phyloP scores from a whole-genome alignment of 2,888 invertebrate species.

The Agrotis ipsilon region DNA sequence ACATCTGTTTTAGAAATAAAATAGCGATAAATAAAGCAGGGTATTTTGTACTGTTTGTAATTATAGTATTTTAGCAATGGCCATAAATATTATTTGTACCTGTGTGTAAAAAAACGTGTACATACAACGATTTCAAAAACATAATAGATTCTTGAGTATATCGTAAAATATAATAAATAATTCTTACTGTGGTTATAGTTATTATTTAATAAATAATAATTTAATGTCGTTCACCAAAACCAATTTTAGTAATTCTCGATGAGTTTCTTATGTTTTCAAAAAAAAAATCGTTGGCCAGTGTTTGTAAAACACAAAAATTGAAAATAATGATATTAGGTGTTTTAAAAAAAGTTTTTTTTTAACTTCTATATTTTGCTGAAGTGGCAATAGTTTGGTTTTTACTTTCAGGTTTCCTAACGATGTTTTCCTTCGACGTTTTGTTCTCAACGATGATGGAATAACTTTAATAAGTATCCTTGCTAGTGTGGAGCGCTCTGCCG shows the following conservation, averaged over 20 bases:
- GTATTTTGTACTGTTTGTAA: background rate
- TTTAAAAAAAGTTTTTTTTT: too few species aligned
- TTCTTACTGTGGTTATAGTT: background rate
- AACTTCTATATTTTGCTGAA: too few species aligned
- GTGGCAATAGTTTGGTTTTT: too few species aligned
- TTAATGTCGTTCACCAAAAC: constrained; percentile 7
- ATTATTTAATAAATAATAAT: constrained; percentile 10
- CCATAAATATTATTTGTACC: background rate
- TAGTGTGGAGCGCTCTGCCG: too few species aligned
- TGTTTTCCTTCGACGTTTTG: too few species aligned
- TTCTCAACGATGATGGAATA: too few species aligned
- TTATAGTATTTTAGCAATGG: background rate
- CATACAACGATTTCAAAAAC: background rate
- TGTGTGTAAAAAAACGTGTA: background rate
- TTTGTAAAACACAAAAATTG: background rate
- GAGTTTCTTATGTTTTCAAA: background rate
- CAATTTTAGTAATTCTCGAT: constrained; percentile 7
- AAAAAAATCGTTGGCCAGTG: background rate
- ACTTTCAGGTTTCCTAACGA: too few species aligned
- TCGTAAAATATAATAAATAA: background rate
- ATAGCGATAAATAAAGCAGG: background rate
- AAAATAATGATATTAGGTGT: background rate
- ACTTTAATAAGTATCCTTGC: too few species aligned
- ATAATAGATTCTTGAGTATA: background rate
- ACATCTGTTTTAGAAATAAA: constrained; percentile 3